Evolutionary conservation across 2,888 invertebrate species (phyloP), one percentile per base, ranked within the genome.

Genomic region (Pseudolycoriella hygida): DNA sequence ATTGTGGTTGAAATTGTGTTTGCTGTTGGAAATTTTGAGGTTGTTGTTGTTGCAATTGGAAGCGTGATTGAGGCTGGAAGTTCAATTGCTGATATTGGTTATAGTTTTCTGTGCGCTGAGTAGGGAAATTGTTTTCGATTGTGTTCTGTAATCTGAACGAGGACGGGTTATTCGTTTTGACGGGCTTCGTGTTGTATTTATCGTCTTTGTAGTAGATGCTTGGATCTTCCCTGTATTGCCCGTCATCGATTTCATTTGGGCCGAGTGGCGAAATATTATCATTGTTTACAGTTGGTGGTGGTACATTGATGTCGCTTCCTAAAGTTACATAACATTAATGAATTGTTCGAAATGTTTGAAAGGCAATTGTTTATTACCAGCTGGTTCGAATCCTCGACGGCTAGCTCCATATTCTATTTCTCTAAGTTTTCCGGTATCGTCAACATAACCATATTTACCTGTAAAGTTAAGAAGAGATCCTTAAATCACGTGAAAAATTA

Each of bases 331-430:
- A 12, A 30, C 11, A 11, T 30, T 10, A 30, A 30, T 30, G 31
- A n/a, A 30, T 30, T 10, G n/a, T n/a, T n/a, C n/a, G n/a, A n/a
- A 39, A 17, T 15, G 14, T 39, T 39, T 44, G 12, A 42, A 6
- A 40, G 19, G 3, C 3, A 15, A 42, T 8, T 17, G 3, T 10
- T n/a, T 30, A 45, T 53, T 62, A 68, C 85, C 86, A 57, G 77
- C 73, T 1, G 87, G 87, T 56, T 85, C 83, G 59, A 88, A 88
- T 38, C 88, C 86, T 45, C 83, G 68, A 54, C 76, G 71, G 46
- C 80, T 80, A 1, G 88, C 88, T 2, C 88, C 88, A 57, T 90
- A 90, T 50, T 88, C 85, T 17, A 88, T 75, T 63, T 87, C 85
- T 46, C 87, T 71, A 17, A 74, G 55, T 54, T 74, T 75, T 0